phyloP scores from a whole-genome alignment of 2,113 vertebrate genomes.

The Leucopternis melanops region DNA sequence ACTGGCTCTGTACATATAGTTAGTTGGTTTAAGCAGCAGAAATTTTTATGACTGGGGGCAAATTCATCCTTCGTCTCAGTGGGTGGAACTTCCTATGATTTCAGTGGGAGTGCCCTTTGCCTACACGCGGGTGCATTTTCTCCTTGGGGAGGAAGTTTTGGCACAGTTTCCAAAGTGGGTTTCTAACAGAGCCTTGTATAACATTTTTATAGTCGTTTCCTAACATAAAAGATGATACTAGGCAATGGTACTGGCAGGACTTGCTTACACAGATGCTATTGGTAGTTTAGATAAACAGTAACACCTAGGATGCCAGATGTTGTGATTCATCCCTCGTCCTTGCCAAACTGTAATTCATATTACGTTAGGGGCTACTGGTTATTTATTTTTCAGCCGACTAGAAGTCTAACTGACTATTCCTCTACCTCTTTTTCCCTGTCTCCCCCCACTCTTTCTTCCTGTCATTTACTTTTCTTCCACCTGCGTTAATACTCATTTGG shows the following conservation, averaged over 20 bases:
- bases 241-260: slow-evolving; percentile 3
- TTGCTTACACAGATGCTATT: slow-evolving; percentile 54
- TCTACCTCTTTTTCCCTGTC: not conserved
- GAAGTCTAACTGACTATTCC: not conserved
- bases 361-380: slow-evolving; percentile 20
- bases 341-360: slow-evolving; percentile 58
- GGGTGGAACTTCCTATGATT: not conserved
- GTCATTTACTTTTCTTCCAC: slow-evolving; percentile 3
- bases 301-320: slow-evolving; percentile 67
- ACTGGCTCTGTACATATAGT: not conserved
- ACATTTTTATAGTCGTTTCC: not conserved
- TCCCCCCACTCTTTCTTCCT: not conserved
- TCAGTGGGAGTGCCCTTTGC: not conserved
- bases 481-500: not conserved
- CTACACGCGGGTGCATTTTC: not conserved
- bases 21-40: not conserved
- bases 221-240: not conserved
- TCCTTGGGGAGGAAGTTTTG: not conserved
- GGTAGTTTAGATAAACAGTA: slow-evolving; percentile 46
- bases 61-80: not conserved
- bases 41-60: not conserved
- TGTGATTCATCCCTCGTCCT: slow-evolving; percentile 24
- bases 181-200: not conserved
- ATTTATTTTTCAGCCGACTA: slow-evolving; percentile 47
- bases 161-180: not conserved